Conservation (phyloP, 1,140 invertebrate genomes). For the Drosophila azteca region DNA sequence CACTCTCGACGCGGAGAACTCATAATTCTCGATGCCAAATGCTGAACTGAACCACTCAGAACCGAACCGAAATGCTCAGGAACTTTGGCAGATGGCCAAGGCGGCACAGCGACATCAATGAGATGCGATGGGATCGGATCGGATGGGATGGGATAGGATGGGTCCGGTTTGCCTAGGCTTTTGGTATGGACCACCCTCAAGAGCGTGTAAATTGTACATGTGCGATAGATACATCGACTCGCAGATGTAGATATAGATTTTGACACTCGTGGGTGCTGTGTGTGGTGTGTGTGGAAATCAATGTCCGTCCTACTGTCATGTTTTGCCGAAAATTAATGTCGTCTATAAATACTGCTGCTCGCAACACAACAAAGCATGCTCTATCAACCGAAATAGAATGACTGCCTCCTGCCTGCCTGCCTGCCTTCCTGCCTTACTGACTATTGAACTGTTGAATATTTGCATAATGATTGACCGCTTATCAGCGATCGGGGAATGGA, state of each 20-base stretch:
- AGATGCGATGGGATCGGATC: constrained; percentile 21
- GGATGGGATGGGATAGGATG: constrained; percentile 19
- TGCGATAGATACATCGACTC: background rate
- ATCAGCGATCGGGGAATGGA: constrained; percentile 23
- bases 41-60: constrained; percentile 35
- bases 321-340: constrained; percentile 73
- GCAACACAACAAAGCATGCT: constrained; percentile 28
- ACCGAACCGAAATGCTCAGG: constrained; percentile 2
- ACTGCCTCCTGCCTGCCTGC: background rate
- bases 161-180: background rate
- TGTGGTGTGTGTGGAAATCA: constrained; percentile 55
- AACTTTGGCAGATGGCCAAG: constrained; percentile 64
- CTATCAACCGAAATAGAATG: constrained; percentile 25
- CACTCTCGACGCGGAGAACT: constrained; percentile 51
- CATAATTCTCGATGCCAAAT: constrained; percentile 66
- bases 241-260: constrained; percentile 6
- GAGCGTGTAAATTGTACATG: constrained; percentile 53
- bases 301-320: constrained; percentile 52
- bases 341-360: constrained; percentile 55
- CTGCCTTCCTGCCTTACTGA: background rate
- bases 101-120: constrained; percentile 71
- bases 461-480: constrained; percentile 51
- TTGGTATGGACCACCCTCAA: constrained; percentile 61
- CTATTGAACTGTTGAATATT: constrained; percentile 51
- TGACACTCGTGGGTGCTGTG: constrained; percentile 22